A percentile compares a stretch with the other conserved stretches of the same genome.
Conservation (phyloP, 2,797 vertebrate species). For the Pachyuromys duprasi region DNA sequence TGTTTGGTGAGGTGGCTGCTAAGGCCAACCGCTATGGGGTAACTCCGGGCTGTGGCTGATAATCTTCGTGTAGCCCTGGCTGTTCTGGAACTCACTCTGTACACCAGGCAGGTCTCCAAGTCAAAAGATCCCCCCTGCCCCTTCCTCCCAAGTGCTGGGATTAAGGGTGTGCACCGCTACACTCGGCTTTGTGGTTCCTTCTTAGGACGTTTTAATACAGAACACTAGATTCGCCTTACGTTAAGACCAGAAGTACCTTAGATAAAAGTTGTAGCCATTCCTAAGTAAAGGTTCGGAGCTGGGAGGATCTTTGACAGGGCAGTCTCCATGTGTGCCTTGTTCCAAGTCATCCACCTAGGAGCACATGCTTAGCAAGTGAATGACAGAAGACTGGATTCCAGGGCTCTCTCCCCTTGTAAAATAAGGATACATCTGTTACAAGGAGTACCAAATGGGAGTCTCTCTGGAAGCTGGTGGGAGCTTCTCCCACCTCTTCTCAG, state of each 20-base stretch:
- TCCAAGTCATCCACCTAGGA: background rate
- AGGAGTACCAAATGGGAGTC: background rate
- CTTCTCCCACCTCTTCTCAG: background rate
- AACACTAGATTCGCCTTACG: background rate
- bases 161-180: background rate
- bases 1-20: conserved; percentile 97
- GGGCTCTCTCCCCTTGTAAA: background rate
- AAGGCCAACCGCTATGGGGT: conserved; percentile 98
- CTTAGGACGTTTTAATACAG: background rate
- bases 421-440: background rate
- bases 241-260: conserved; percentile 20
- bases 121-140: background rate
- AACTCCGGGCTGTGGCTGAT: conserved; percentile 93
- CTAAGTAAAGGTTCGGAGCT: background rate
- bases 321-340: background rate
- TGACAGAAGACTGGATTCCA: background rate
- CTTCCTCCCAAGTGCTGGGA: background rate
- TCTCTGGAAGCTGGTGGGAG: background rate
- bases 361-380: accelerated
- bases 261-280: background rate
- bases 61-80: background rate
- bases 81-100: background rate
- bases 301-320: background rate
- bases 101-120: background rate
- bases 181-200: background rate